A percentile compares a stretch with the other conserved stretches of the same genome.
phyloP scores from a whole-genome alignment of 2,113 vertebrate species.

The Patagioenas fasciata region DNA sequence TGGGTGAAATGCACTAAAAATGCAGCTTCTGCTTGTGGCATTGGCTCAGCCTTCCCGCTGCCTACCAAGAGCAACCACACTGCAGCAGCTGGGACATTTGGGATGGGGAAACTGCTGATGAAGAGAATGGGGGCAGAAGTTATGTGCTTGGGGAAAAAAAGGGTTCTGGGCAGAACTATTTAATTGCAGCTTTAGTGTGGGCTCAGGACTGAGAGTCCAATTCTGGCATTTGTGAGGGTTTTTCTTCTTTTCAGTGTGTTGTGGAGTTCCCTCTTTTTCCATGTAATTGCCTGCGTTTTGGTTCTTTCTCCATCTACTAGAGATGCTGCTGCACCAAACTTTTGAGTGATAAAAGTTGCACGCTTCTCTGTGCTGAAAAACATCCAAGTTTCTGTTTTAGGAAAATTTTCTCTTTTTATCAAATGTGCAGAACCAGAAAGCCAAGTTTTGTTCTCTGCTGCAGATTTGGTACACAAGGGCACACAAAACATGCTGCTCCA shows the following conservation, averaged over 20 bases:
- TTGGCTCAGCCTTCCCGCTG: not conserved
- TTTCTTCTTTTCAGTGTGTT: not conserved
- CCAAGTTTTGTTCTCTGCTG: not conserved
- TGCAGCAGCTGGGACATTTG: conserved; percentile 3
- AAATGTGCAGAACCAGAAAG: not conserved
- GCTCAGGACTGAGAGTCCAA: not conserved
- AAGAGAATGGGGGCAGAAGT: not conserved
- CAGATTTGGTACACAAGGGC: not conserved
- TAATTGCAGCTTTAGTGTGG: not conserved
- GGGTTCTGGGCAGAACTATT: not conserved
- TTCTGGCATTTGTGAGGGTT: not conserved
- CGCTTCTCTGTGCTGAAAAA: not conserved
- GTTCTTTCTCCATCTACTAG: not conserved
- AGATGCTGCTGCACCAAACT: not conserved
- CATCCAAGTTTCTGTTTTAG: not conserved
- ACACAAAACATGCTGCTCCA: not conserved
- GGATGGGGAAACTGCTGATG: not conserved
- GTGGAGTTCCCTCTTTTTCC: not conserved
- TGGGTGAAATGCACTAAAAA: not conserved
- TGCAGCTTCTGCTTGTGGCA: not conserved
- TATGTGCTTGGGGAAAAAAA: not conserved
- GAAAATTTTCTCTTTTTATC: not conserved
- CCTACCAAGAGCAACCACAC: not conserved
- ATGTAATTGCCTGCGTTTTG: not conserved
- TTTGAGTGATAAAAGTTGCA: not conserved